phyloP scores from a whole-genome alignment of 1,140 invertebrate species.

The Vollenhovia emeryi region DNA sequence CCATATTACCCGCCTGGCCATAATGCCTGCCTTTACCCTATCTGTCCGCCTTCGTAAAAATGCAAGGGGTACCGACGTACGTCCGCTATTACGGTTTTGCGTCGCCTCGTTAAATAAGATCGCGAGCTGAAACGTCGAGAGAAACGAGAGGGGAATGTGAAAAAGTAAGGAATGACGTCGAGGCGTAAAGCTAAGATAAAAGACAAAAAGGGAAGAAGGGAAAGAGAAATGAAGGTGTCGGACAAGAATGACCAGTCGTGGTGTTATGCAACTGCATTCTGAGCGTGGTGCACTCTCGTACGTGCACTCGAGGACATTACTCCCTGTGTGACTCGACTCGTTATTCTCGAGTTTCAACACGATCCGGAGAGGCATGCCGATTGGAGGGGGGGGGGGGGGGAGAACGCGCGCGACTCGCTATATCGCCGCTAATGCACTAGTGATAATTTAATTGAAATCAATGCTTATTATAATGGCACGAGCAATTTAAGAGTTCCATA shows the following conservation, averaged over 20 bases:
- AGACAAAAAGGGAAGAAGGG: slow-evolving; percentile 29
- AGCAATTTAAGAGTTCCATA: neutral
- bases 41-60: neutral
- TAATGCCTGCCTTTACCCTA: too few relatives aligned
- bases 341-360: slow-evolving; percentile 26
- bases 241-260: slow-evolving; percentile 20
- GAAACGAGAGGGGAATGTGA: neutral
- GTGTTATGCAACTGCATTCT: slow-evolving; percentile 75
- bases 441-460: neutral
- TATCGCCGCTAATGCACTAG: neutral
- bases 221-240: slow-evolving; percentile 29
- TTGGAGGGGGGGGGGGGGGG: neutral
- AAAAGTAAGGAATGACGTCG: neutral
- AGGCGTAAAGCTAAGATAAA: neutral
- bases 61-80: neutral
- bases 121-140: neutral
- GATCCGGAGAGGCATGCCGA: slow-evolving; percentile 3
- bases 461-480: neutral
- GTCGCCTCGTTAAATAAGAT: neutral
- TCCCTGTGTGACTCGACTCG: slow-evolving; percentile 60
- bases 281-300: slow-evolving; percentile 59
- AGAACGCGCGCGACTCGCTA: neutral
- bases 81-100: neutral
- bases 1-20: too few relatives aligned
- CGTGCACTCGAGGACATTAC: slow-evolving; percentile 74